A percentile compares a stretch with the other conserved stretches of the same genome.
phyloP scores from a whole-genome alignment of 2,113 vertebrate genomes.

The Talpa occidentalis region DNA sequence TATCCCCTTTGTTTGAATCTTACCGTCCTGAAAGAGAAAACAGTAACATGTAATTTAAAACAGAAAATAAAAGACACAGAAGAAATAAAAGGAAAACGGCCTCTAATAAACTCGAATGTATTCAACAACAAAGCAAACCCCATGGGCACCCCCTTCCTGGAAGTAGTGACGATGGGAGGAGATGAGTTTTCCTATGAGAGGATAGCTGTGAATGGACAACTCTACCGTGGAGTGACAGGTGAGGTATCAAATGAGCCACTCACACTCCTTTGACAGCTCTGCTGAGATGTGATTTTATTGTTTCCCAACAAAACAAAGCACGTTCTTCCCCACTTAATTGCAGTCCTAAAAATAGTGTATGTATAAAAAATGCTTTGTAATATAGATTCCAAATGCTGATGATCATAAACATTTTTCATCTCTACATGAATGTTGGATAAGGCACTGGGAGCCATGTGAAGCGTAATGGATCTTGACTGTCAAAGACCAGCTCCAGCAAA shows the following conservation, averaged over 20 bases:
- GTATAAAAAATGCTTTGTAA: not conserved
- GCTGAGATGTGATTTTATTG: not conserved
- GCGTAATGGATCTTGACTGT: not conserved
- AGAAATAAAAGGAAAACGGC: not conserved
- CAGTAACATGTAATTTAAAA: not conserved
- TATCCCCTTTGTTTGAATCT: not conserved
- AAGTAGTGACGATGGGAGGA: not conserved
- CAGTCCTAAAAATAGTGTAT: not conserved
- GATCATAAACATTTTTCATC: not conserved
- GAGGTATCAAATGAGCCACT: not conserved
- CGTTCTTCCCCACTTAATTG: not conserved
- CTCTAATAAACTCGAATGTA: not conserved
- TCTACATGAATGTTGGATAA: not conserved
- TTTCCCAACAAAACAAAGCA: not conserved
- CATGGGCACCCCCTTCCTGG: rapidly evolving
- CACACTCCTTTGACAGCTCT: not conserved
- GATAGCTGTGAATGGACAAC: not conserved
- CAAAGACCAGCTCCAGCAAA: no score
- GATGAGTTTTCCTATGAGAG: not conserved
- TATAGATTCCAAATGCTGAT: not conserved
- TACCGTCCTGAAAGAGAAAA: not conserved
- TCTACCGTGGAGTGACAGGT: not conserved
- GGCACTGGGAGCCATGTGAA: not conserved
- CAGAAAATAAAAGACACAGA: not conserved
- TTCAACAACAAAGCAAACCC: not conserved